These are phyloP conservation scores for Argyresthia albistria DNA, from an alignment of 2,888 invertebrate genomes.

Conservation along the genomic window DNA sequence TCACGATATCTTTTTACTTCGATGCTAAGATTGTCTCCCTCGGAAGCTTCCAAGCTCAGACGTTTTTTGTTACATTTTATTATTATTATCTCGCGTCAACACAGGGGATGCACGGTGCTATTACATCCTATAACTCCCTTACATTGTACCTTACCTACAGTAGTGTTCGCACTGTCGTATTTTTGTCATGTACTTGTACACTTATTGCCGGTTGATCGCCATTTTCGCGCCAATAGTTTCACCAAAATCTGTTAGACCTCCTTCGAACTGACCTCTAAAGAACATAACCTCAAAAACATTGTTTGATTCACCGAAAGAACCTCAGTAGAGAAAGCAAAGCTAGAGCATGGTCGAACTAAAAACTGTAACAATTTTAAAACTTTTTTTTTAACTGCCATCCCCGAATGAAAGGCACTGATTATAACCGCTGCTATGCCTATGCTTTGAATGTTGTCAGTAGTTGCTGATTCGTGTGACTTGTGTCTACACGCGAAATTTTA, in stretches of 20 bases:
- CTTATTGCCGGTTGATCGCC: background rate
- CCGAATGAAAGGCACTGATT: slow-evolving; percentile 31
- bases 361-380: no score
- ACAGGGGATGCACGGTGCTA: slow-evolving; percentile 72
- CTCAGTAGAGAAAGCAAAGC: no score
- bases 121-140: slow-evolving; percentile 51
- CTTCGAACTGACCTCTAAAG: background rate
- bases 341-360: no score
- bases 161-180: slow-evolving; percentile 25
- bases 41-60: slow-evolving; percentile 61
- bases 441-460: slow-evolving; percentile 64
- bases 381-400: slow-evolving; percentile 14
- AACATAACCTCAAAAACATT: no score
- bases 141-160: slow-evolving; percentile 9
- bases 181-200: background rate
- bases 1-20: slow-evolving; percentile 19
- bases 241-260: background rate
- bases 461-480: slow-evolving; percentile 24
- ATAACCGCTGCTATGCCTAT: slow-evolving; percentile 32
- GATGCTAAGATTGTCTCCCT: slow-evolving; percentile 54
- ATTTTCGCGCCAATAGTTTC: background rate
- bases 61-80: slow-evolving; percentile 33
- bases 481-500: no score
- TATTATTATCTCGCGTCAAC: slow-evolving; percentile 56
- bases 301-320: no score